These are phyloP conservation scores for Portunus trituberculatus DNA, from an alignment of 1,140 invertebrate species.

Conservation along the genomic window DNA sequence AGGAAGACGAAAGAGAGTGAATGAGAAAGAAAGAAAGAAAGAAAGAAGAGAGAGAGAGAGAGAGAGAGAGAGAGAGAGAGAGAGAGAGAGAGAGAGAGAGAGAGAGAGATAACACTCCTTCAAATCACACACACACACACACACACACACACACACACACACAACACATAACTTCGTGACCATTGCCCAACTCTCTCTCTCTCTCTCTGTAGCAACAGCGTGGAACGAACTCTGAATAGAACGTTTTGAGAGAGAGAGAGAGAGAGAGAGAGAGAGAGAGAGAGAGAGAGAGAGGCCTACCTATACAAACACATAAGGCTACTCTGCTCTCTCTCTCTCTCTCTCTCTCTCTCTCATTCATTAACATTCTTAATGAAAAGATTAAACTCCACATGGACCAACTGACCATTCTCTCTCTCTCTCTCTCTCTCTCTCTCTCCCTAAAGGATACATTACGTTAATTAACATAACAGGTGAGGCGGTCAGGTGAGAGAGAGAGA, in stretches of 20 bases:
- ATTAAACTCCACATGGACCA: neutral
- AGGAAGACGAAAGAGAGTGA: neutral
- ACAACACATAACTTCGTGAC: conserved; percentile 4
- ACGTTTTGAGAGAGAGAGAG: neutral
- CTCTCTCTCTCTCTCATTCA: neutral
- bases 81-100: too few species aligned
- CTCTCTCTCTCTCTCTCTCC: too few species aligned
- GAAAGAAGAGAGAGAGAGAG: too few species aligned
- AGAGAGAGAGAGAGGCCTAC: neutral
- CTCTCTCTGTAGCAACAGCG: neutral
- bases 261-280: neutral
- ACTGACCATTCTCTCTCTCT: neutral
- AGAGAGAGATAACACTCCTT: too few species aligned
- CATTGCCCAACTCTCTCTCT: neutral
- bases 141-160: conserved; percentile 6
- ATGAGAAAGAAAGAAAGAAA: too few species aligned
- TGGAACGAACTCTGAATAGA: conserved; percentile 10
- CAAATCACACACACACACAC: neutral
- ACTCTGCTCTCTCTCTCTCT: neutral
- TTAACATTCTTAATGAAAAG: neutral
- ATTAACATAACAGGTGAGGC: too few species aligned
- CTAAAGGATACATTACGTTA: too few species aligned
- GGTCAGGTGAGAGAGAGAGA: too few species aligned
- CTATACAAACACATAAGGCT: neutral
- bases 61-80: too few species aligned